These are phyloP conservation scores for Pachyseris speciosa DNA, from an alignment of 64 coral and sea anemone species.

Conservation along the genomic window DNA sequence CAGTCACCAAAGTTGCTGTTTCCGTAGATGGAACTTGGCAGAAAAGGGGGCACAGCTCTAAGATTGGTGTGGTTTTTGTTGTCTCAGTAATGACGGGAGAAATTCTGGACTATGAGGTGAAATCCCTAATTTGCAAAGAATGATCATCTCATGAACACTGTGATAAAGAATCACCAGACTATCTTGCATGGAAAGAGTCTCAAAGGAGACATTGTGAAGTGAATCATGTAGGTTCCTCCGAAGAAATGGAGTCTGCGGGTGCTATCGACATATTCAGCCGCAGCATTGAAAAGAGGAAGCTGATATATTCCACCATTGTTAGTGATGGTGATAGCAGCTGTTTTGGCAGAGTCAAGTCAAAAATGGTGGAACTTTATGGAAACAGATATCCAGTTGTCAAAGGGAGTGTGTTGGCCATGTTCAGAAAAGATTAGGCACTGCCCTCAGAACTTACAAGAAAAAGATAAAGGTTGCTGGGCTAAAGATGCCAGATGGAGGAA, in stretches of 20 bases:
- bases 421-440: constrained; percentile 54
- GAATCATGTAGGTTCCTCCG: constrained; percentile 20
- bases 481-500: constrained; percentile 36
- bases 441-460: constrained; percentile 49
- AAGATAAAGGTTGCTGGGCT: constrained; percentile 29
- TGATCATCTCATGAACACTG: background rate
- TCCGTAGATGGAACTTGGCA: constrained; percentile 60
- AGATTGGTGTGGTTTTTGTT: constrained; percentile 4
- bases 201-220: background rate
- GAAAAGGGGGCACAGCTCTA: constrained; percentile 53
- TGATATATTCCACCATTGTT: constrained; percentile 38
- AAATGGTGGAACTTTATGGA: constrained; percentile 19
- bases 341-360: constrained; percentile 41
- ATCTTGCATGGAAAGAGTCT: constrained; percentile 13
- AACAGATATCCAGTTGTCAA: constrained; percentile 1
- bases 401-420: constrained; percentile 68
- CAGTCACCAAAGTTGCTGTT: constrained; percentile 36
- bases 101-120: constrained; percentile 48
- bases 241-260: constrained; percentile 24
- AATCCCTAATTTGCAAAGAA: constrained; percentile 29
- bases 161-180: background rate
- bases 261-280: constrained; percentile 21
- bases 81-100: constrained; percentile 31
- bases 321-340: constrained; percentile 64
- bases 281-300: background rate